Evolutionary conservation across 2,888 invertebrate genomes (phyloP).

Genomic region (Gisinianus flammeolus): DNA sequence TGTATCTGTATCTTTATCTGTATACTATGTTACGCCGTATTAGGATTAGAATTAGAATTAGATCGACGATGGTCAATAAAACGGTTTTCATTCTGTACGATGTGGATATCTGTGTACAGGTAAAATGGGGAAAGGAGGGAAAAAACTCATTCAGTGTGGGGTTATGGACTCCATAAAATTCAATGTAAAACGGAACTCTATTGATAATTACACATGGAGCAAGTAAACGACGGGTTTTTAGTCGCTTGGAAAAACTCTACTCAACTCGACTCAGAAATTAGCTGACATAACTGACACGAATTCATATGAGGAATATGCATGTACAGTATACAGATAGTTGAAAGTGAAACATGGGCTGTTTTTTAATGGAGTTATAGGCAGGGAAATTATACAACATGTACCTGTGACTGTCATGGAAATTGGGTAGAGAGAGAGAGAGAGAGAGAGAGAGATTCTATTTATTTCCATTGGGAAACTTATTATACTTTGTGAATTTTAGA

Average conservation of each 20-base stretch:
- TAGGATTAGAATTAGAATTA: background rate
- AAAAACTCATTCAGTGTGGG: background rate
- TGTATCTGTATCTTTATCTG: background rate
- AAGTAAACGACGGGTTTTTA: background rate
- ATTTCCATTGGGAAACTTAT: background rate
- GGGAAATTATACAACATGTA: background rate
- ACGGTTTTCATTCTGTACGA: background rate
- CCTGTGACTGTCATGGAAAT: background rate
- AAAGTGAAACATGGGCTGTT: background rate
- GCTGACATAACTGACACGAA: background rate
- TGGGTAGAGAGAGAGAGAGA: background rate
- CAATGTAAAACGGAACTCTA: conserved; percentile 34
- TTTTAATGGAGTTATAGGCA: no score
- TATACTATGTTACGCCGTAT: background rate
- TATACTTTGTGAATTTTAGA: background rate
- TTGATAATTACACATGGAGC: conserved; percentile 22
- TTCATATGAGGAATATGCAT: background rate
- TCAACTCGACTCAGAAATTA: background rate
- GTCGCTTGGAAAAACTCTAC: background rate
- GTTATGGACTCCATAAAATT: conserved; percentile 18
- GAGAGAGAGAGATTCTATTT: no score
- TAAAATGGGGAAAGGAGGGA: background rate
- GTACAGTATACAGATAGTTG: background rate
- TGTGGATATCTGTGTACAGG: background rate
- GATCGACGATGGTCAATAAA: background rate